Evolutionary conservation across 2,113 vertebrate species (phyloP), one percentile per base, ranked within the genome.

Genomic region (Pedionomus torquatus): DNA sequence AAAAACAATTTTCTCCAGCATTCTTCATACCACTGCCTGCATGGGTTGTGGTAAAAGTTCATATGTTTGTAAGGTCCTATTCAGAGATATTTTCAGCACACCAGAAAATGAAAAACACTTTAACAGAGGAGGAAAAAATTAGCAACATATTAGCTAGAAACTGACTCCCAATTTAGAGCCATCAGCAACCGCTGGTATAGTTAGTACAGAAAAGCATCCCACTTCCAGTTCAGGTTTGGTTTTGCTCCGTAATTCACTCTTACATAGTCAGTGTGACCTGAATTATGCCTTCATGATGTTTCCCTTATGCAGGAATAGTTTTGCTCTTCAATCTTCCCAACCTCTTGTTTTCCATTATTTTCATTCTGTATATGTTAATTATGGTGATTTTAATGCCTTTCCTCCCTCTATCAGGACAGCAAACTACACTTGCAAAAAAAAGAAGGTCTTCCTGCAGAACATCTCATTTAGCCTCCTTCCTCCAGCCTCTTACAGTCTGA

Each of bases 31-130:
- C 37, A 44, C 61, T 0, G 49, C 63, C 87, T 89, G 61, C 66
- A 89, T 65, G 65, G 74, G 33, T 85, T 97, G 95, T 76, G 91
- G 87, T 95, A 82, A 57, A 84, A 94, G 48, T 82, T 93, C 70
- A 87, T 87, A 35, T 85, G 94, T 87, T 95, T 91, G 37, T 72
- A 91, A 82, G 44, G 70, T 72, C 54, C 54, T 84, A 96, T 93
- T 97, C 89, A 93, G 61, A 83, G 88, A 91, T 91, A 96, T 95
- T 92, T 97, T 95, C 94, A 94, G 91, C 25, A 8, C 80, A 86
- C 17, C 33, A 93, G 87, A 82, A 96, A 95, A 97, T 87, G 44
- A 94, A 96, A 95, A 96, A 77, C 60, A 87, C 41, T 96, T 82
- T 39, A 87, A 85, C 17, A 87, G 63, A 95, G 61, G 13, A 84